Percentiles rank a stretch among this genome's conserved stretches.
phyloP scores from a whole-genome alignment of 2,113 vertebrate species.

The Opisthocomus hoazin region DNA sequence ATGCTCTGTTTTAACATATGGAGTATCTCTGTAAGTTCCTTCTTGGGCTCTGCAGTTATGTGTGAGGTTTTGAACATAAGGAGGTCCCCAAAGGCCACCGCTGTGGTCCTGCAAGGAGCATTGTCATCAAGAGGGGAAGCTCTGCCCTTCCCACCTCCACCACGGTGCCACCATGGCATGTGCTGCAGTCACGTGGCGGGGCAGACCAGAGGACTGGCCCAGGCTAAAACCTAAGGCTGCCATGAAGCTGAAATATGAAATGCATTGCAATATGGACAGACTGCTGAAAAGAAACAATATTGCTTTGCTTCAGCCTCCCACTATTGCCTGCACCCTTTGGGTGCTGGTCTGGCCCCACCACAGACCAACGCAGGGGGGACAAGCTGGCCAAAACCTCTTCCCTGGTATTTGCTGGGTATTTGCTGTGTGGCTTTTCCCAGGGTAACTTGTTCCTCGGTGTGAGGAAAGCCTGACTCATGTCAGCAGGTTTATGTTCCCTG shows the following conservation, averaged over 20 bases:
- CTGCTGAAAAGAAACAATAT: background rate
- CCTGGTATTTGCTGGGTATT: background rate
- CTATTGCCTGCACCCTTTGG: background rate
- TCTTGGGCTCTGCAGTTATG: background rate
- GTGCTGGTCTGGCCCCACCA: background rate
- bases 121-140: background rate
- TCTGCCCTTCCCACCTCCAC: background rate
- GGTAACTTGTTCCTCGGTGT: accelerated
- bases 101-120: background rate
- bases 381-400: background rate
- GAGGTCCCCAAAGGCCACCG: background rate
- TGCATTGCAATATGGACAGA: background rate
- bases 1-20: background rate
- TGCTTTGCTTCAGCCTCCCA: background rate
- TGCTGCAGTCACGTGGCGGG: accelerated
- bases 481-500: background rate
- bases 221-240: background rate
- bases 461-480: background rate
- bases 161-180: accelerated
- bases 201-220: background rate
- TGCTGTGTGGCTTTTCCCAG: background rate
- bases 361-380: background rate
- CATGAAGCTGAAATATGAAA: background rate
- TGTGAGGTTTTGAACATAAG: background rate
- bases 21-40: background rate